Base-by-base conservation (phyloP, 2,113 vertebrate genomes). In the Gymnorhina tibicen region DNA sequence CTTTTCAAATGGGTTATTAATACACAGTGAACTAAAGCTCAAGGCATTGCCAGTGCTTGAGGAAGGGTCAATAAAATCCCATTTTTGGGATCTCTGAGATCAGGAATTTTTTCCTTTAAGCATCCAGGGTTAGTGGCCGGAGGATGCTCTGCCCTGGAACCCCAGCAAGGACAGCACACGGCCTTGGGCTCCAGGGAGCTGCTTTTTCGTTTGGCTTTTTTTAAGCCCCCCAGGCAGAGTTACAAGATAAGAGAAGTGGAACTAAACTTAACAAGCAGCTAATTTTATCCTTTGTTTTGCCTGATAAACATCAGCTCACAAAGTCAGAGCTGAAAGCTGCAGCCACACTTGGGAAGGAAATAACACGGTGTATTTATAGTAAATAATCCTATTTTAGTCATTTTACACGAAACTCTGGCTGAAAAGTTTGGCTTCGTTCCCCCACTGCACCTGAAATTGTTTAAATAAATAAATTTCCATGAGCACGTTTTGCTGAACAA, bases 61-160 rank as follows among this genome's bases (percentile, higher is more conserved):
- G 22, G 26, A 0, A 17, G 4, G 58, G 37, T 19, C 27, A n/a
- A 15, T 53, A 23, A 74, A 74, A 7, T 4, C 0, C 2, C 10
- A 1, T 27, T 80, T 89, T 75, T 52, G 20, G 67, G 62, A 7
- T 5, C 6, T 7, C 27, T 68, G 42, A 3, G 10, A 17, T 14
- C 0, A 6, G 41, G 42, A 52, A 59, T 35, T 33, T 13, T 42
- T 20, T 4, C 32, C 63, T 24, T 42, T 7, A 16, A 44, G 32
- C 17, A 6, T 5, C 46, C 75, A 13, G 49, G 21, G 7, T 28
- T 2, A 33, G 66, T 0, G 33, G 30, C 53, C 49, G 67, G 58
- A 58, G 44, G 83, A 63, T 20, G 56, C 13, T 10, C 21, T 23
- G 37, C 49, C 62, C 73, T 28, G 56, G 47, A 64, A 0, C 16